Conservation (phyloP, 92 coral and sea anemone species). For the Pocillopora meandrina region DNA sequence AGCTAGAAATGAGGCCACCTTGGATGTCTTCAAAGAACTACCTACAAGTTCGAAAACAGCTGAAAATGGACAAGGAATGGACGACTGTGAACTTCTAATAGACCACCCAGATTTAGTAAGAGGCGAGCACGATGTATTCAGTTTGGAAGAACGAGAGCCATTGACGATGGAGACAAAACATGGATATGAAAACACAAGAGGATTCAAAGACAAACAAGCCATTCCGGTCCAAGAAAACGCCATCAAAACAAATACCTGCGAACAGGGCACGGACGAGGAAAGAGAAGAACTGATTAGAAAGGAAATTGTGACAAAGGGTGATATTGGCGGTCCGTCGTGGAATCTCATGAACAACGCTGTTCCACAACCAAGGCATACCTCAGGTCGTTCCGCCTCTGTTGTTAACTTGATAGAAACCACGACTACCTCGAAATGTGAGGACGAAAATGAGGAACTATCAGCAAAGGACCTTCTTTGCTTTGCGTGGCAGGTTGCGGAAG, state of each 20-base stretch:
- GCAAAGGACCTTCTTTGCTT: slow-evolving; percentile 67
- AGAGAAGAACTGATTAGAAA: neutral
- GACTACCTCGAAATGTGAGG: neutral
- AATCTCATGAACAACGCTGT: neutral
- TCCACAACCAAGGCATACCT: neutral
- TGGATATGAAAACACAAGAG: neutral
- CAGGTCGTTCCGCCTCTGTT: neutral
- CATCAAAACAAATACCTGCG: neutral
- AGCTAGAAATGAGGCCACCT: neutral
- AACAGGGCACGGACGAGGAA: neutral
- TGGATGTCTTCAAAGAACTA: neutral
- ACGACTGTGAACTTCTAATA: neutral
- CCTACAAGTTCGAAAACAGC: neutral
- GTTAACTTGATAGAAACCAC: neutral
- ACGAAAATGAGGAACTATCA: slow-evolving; percentile 43
- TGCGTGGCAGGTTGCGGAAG: slow-evolving; percentile 81
- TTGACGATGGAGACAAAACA: neutral
- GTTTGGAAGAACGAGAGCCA: neutral
- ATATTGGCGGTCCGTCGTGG: neutral
- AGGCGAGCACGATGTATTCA: neutral
- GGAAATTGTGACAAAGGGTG: neutral
- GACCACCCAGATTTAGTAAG: neutral
- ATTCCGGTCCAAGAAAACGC: too few relatives aligned
- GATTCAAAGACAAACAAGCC: neutral
- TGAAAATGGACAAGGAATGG: neutral